Base-by-base conservation (phyloP, 2,113 vertebrate species). In the Takifugu flavidus region DNA sequence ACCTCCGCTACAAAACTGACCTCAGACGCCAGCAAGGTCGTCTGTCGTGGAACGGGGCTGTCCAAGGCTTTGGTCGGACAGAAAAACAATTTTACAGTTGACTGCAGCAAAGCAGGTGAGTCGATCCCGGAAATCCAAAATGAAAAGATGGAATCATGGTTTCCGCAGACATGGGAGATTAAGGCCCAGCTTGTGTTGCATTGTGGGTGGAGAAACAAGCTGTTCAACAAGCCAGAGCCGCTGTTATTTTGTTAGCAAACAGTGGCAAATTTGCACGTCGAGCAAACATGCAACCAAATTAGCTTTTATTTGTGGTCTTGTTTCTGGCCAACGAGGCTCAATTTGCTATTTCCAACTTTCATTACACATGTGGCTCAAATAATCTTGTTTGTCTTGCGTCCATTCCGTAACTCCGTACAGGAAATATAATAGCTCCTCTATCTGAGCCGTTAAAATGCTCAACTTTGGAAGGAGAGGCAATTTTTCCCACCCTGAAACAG, bases 61-160 rank as follows among this genome's bases (percentile, higher is more conserved):
- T 74, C 92, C 59, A 89, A 93, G 27, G 94, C 94, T 74, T 89
- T 92, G 25, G 89, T 95, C 6, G 95, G 93, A 39, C 94, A 96
- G 89, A 96, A 96, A 88, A 98, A 98, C 78, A 94, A 89, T 68
- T 98, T 98, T 75, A 94, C 92, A 0, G 94, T 98, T 14, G 95
- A 98, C 87, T 96, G 95, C 89, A 93, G 95, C 91, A 95, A 95
- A 92, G 96, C 96, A 79, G 95, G 96, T 93, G 70, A 91, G 86
- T 31, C 1, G 5, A 34, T 6, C 6, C 2, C 34, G 13, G 27
- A 13, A 10, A 13, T 51, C 14, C 34, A 47, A 46, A 43, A 0
- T 46, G 47, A 42, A 52, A 42, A 62, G 25, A 13, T 47, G 15
- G 11, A 54, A 60, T 39, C 50, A 45, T 4, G 6, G 2, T 12